phyloP scores from a whole-genome alignment of 2,113 vertebrate genomes.

The Hipposideros armiger region DNA sequence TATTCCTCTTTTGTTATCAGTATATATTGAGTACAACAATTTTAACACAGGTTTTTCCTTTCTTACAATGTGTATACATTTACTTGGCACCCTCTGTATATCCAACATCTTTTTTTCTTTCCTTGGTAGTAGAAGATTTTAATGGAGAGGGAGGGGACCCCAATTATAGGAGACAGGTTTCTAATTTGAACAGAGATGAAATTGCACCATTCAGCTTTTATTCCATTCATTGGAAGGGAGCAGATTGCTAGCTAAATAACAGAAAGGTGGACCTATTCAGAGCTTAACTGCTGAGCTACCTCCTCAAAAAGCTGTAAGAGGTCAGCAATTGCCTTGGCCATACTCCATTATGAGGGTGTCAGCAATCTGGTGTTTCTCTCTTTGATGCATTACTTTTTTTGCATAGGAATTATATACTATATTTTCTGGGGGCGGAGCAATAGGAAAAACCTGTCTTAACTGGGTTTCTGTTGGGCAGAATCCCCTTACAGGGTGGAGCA shows the following conservation, averaged over 20 bases:
- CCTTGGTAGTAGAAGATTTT: constrained; percentile 32
- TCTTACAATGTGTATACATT: too few relatives aligned
- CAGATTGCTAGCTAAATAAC: constrained; percentile 83
- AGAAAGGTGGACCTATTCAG: constrained; percentile 81
- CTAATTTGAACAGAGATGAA: constrained; percentile 78
- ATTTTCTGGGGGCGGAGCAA: constrained; percentile 49
- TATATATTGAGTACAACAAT: too few relatives aligned
- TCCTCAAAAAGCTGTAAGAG: constrained; percentile 80
- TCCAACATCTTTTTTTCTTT: background rate
- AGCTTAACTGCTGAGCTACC: constrained; percentile 75
- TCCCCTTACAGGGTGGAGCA: background rate
- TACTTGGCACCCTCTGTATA: background rate
- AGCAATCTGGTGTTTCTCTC: constrained; percentile 80
- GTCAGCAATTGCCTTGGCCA: constrained; percentile 80
- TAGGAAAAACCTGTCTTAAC: constrained; percentile 39
- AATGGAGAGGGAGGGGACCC: constrained; percentile 40
- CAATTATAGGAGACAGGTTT: constrained; percentile 67
- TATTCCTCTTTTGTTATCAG: too few relatives aligned
- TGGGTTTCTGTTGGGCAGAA: constrained; percentile 33
- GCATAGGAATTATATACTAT: constrained; percentile 37
- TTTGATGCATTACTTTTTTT: constrained; percentile 67
- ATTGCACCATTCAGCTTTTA: constrained; percentile 72
- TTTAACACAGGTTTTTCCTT: too few relatives aligned
- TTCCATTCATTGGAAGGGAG: constrained; percentile 71
- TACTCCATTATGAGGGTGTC: constrained; percentile 74